phyloP scores from a whole-genome alignment of 1,140 invertebrate genomes.

The Sipha flava region DNA sequence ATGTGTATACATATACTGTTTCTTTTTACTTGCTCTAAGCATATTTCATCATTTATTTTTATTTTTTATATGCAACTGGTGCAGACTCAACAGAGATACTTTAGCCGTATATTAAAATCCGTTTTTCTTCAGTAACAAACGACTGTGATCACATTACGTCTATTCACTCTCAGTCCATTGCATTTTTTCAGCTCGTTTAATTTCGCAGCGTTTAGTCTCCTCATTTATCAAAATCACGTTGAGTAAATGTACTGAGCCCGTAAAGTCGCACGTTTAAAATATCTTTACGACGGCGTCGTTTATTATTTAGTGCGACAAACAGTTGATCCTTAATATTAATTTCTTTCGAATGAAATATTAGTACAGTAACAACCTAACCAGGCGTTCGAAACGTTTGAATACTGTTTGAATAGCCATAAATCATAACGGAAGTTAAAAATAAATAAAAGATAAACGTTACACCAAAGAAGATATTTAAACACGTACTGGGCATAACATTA shows the following conservation, averaged over 20 bases:
- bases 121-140: background rate
- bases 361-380: no score
- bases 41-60: background rate
- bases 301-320: background rate
- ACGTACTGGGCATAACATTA: no score
- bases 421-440: no score
- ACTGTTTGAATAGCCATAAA: no score
- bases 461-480: no score
- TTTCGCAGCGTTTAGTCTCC: background rate
- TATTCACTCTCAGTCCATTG: background rate
- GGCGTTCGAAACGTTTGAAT: no score
- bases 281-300: background rate
- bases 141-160: background rate
- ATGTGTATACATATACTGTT: no score
- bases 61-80: background rate
- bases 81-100: background rate
- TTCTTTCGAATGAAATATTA: background rate
- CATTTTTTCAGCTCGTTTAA: background rate
- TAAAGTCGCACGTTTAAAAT: background rate
- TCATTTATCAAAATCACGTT: constrained; percentile 13
- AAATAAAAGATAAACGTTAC: no score
- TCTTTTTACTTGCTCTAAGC: background rate
- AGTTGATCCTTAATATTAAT: background rate
- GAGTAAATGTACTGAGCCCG: background rate
- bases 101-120: background rate